phyloP scores from a whole-genome alignment of 2,888 invertebrate species.

The Lysandra bellargus region DNA sequence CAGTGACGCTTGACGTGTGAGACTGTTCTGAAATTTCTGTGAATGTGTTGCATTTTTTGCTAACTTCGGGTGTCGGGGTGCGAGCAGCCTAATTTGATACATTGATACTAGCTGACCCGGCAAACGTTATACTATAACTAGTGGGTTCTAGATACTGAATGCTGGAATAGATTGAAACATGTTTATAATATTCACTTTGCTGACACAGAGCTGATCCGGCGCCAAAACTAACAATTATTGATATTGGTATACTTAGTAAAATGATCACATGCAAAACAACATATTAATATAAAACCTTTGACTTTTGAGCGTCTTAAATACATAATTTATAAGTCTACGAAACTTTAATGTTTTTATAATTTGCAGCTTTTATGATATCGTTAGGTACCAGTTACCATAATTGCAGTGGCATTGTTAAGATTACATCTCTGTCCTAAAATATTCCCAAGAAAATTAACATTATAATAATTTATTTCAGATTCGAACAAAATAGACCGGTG shows the following conservation, averaged over 20 bases:
- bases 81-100: too few species aligned
- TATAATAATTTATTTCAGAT: conserved; percentile 54
- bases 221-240: background rate
- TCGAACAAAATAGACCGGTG: conserved; percentile 82
- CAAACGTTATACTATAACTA: too few species aligned
- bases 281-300: background rate
- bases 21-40: too few species aligned
- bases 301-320: background rate
- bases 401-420: background rate
- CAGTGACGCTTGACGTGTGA: too few species aligned
- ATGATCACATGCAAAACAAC: background rate
- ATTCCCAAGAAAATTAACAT: background rate
- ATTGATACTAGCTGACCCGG: too few species aligned
- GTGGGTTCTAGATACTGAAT: too few species aligned
- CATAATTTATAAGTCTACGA: background rate
- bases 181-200: too few species aligned
- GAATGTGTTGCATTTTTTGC: conserved; percentile 31
- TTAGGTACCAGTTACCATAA: background rate
- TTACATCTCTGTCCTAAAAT: background rate
- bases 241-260: background rate
- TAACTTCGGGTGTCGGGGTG: too few species aligned
- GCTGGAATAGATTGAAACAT: too few species aligned
- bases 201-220: too few species aligned
- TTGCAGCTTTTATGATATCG: background rate
- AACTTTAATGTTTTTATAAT: conserved; percentile 9